These are phyloP conservation scores for Lydus trimaculatus DNA, from an alignment of 2,888 invertebrate species.

Conservation along the genomic window DNA sequence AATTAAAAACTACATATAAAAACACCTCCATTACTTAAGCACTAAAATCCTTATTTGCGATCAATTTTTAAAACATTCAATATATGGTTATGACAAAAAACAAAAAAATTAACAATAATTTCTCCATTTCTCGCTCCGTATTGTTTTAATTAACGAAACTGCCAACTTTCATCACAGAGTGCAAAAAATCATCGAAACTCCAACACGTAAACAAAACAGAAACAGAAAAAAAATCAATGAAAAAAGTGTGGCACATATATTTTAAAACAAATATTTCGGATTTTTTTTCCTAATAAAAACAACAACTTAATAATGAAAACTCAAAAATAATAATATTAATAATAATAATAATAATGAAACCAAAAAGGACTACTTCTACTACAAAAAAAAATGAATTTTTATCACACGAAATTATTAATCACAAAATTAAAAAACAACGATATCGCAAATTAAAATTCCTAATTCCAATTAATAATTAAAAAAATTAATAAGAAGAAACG, in stretches of 20 bases:
- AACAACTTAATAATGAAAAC: not conserved
- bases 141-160: constrained; percentile 1
- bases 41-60: not conserved
- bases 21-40: not conserved
- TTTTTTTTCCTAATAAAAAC: not conserved
- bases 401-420: constrained; percentile 12
- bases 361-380: constrained; percentile 3
- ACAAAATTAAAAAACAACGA: constrained; percentile 5
- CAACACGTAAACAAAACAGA: constrained; percentile 1
- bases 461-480: not conserved
- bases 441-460: not conserved
- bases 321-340: not conserved
- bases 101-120: not conserved
- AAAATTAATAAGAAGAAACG: not conserved
- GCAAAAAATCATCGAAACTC: not conserved
- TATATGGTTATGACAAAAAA: constrained; percentile 4
- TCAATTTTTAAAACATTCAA: not conserved
- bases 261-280: not conserved
- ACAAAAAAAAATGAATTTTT: constrained; percentile 2
- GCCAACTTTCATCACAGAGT: not conserved
- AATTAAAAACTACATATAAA: not conserved
- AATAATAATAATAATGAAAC: not conserved
- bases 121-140: not conserved
- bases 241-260: not conserved
- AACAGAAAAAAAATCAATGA: not conserved